Evolutionary conservation across 1,140 invertebrate species (phyloP).

Genomic region (Helicoverpa zea): DNA sequence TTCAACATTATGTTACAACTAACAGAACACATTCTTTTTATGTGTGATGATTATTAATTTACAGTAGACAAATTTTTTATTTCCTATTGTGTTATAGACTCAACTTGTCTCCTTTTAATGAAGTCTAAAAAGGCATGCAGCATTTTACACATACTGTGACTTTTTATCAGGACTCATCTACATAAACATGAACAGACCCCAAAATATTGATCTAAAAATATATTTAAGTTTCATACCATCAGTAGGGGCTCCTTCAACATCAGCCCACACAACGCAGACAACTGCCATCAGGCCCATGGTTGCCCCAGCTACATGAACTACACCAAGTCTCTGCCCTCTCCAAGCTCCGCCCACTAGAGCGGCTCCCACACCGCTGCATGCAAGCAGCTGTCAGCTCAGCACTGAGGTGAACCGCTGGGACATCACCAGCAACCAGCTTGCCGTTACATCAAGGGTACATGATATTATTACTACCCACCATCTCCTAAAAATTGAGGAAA

Average conservation of each 20-base stretch:
- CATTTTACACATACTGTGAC: no score
- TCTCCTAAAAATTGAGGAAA: conserved; percentile 59
- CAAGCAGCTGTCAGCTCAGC: conserved; percentile 91
- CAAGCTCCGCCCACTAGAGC: conserved; percentile 91
- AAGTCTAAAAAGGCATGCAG: no score
- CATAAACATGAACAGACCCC: no score
- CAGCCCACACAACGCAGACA: conserved; percentile 94
- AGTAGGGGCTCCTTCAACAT: conserved; percentile 91
- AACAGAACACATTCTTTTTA: no score
- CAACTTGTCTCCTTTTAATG: no score
- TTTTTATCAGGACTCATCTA: no score
- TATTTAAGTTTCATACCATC: conserved; percentile 83
- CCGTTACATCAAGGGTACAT: conserved; percentile 89
- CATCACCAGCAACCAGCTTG: conserved; percentile 80
- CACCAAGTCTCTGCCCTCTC: conserved; percentile 90
- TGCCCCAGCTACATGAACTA: conserved; percentile 93
- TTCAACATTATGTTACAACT: no score
- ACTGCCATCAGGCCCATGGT: conserved; percentile 94
- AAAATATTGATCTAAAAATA: conserved; percentile 24
- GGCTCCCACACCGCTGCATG: conserved; percentile 95
- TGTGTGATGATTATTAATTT: no score
- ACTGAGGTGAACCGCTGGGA: conserved; percentile 85
- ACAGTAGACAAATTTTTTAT: no score
- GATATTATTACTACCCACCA: conserved; percentile 79
- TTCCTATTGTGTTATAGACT: no score